A percentile compares a stretch with the other conserved stretches of the same genome.
Evolutionary conservation across 2,888 invertebrate species (phyloP).

Genomic region (Macaria liturata): DNA sequence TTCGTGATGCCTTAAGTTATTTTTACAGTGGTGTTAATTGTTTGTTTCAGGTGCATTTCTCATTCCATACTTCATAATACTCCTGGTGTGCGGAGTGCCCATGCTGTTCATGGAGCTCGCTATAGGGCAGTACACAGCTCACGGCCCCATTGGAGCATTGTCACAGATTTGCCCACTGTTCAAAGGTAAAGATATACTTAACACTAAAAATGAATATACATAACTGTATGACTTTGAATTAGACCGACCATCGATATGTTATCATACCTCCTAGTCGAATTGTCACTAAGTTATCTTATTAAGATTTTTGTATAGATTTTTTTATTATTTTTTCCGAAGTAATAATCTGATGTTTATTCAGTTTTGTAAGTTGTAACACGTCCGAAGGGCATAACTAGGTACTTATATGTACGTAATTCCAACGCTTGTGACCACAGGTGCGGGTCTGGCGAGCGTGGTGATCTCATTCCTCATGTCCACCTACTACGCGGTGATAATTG

Average conservation of each 20-base stretch:
- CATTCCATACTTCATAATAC: slow-evolving; percentile 96
- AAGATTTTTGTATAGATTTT: too few relatives aligned
- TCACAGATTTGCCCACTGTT: slow-evolving; percentile 96
- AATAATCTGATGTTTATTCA: too few relatives aligned
- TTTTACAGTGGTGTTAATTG: neutral
- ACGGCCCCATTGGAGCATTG: slow-evolving; percentile 95
- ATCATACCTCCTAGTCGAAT: too few relatives aligned
- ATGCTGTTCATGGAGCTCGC: slow-evolving; percentile 97
- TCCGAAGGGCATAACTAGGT: too few relatives aligned
- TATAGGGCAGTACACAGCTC: slow-evolving; percentile 95
- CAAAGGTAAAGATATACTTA: slow-evolving; percentile 88
- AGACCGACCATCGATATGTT: too few relatives aligned
- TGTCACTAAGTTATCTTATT: too few relatives aligned
- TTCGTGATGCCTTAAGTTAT: too few relatives aligned
- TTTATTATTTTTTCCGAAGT: too few relatives aligned
- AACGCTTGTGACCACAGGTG: slow-evolving; percentile 85
- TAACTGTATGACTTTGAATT: too few relatives aligned
- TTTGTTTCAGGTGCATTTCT: slow-evolving; percentile 93
- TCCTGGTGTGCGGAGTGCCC: slow-evolving; percentile 95
- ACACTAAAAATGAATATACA: too few relatives aligned
- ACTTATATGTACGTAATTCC: too few relatives aligned
- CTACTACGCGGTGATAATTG: slow-evolving; percentile 97
- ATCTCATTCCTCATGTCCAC: slow-evolving; percentile 97
- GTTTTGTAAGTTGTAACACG: too few relatives aligned
- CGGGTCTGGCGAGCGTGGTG: slow-evolving; percentile 96